Percentiles rank a stretch among this genome's conserved stretches.
Conservation (phyloP, 2,113 vertebrate species). For the Lophura nycthemera region DNA sequence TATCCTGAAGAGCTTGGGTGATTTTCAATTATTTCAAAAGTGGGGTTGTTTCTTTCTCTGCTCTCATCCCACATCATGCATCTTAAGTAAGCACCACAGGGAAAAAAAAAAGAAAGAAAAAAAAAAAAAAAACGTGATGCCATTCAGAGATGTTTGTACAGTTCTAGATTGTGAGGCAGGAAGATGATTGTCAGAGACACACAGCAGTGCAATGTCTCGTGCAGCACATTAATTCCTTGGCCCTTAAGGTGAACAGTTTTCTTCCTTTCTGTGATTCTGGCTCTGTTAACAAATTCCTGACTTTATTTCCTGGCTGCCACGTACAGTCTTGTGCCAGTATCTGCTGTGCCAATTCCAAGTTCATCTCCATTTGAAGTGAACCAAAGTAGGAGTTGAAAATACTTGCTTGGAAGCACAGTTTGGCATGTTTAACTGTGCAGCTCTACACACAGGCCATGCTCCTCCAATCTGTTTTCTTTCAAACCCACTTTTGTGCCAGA, state of each 20-base stretch:
- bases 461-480: conserved; percentile 19
- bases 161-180: accelerated
- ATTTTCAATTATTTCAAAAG: conserved; percentile 13
- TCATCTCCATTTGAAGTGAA: neutral
- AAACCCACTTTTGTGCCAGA: neutral
- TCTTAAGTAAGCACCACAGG: neutral
- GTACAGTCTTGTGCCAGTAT: neutral
- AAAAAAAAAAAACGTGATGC: neutral
- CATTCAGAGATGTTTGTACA: neutral
- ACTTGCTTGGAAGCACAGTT: neutral
- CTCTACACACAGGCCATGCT: neutral
- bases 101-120: neutral
- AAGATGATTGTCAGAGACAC: neutral
- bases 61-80: neutral
- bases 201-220: neutral
- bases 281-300: neutral
- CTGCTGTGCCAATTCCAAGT: neutral
- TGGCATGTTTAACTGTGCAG: neutral
- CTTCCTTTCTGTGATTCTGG: accelerated
- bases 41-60: neutral
- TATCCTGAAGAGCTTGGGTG: conserved; percentile 24
- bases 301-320: neutral
- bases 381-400: neutral
- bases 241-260: neutral
- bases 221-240: neutral